Evolutionary conservation across 2,888 invertebrate genomes (phyloP), one percentile per base, ranked within the genome.

Genomic region (Agrotis exclamationis): DNA sequence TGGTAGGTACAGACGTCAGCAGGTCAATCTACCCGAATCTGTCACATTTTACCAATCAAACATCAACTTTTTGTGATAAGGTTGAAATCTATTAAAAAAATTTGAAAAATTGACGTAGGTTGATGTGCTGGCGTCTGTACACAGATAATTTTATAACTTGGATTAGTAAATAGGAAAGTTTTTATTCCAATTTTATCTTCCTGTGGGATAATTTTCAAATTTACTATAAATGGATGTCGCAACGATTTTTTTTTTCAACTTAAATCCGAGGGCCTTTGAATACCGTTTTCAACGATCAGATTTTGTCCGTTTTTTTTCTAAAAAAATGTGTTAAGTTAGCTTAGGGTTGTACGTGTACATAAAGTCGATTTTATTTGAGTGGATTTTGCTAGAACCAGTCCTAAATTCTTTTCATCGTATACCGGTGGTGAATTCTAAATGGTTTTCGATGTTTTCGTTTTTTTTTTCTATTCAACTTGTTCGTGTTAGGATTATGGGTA

Each of bases 211-310:
- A 33, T 33, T 33, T 33, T 33, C 33, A 33, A 33, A 7, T 33
- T n/a, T n/a, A n/a, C 39, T 33, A 56, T 58, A 68, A 68, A 74
- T 0, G 62, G 57, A 39, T 56, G 50, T 60, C 14, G 53, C 56
- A 44, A 50, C 16, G 45, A 54, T 48, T 24, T n/a, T 53, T 56
- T 80, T 74, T 79, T 64, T 58, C 18, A 44, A 33, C 28, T 72
- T 44, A 20, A 67, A 51, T 74, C 50, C 22, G 20, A 16, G 20
- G 7, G 28, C n/a, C 18, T 70, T 44, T 51, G 44, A 70, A 51
- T 63, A 51, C 24, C 24, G n/a, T 28, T 63, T 62, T 44, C 28
- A 53, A 22, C 18, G 16, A 39, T 62, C 51, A 58, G 2, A 33
- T 63, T 70, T 44, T 22, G 13, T 50, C 48, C 44, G 47, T 24